Conservation (phyloP, 2,113 vertebrate species). For the Dunckerocampus dactyliophorus region DNA sequence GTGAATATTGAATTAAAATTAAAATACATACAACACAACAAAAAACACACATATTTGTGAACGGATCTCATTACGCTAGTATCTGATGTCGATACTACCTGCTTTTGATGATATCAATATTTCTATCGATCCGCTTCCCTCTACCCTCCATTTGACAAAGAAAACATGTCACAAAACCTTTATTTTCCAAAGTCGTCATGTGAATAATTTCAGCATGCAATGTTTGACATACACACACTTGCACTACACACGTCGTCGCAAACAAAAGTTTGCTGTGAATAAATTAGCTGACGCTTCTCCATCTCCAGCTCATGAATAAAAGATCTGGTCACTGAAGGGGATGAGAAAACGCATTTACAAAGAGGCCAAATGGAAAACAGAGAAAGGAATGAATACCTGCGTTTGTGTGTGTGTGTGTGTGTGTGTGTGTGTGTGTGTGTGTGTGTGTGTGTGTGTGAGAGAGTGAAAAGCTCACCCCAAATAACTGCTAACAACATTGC, state of each 20-base stretch:
- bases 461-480: conserved; percentile 60
- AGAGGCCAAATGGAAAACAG: conserved; percentile 62
- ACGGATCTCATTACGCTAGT: too few species aligned
- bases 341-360: conserved; percentile 69
- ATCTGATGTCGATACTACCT: too few species aligned
- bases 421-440: conserved; percentile 4
- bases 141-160: neutral
- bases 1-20: too few species aligned
- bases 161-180: conserved; percentile 4
- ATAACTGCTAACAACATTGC: conserved; percentile 75
- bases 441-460: conserved; percentile 21
- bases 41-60: too few species aligned
- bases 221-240: conserved; percentile 24
- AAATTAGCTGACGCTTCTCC: conserved; percentile 64
- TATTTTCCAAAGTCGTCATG: conserved; percentile 33
- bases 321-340: conserved; percentile 63
- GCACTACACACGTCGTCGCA: conserved; percentile 23
- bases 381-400: conserved; percentile 53
- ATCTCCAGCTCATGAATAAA: conserved; percentile 70
- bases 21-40: too few species aligned
- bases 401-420: conserved; percentile 17
- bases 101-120: too few species aligned
- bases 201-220: conserved; percentile 44
- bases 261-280: conserved; percentile 63
- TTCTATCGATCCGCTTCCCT: too few species aligned